Percentiles rank a stretch among this genome's conserved stretches.
Evolutionary conservation across 1,140 invertebrate genomes (phyloP).

Genomic region (Panagrolaimus sp.): DNA sequence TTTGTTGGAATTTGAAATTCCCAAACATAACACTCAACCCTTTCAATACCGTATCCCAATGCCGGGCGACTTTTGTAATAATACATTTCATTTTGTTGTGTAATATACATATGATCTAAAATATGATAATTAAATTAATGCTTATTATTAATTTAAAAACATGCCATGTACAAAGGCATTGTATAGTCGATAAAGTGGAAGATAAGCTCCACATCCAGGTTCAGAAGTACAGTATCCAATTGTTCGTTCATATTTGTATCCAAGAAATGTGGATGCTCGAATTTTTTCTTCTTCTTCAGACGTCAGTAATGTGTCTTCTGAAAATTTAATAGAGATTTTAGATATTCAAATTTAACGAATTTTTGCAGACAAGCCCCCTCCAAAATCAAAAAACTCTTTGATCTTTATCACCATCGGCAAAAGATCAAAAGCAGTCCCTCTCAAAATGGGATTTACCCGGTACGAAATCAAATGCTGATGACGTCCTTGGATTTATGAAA

Average conservation of each 20-base stretch:
- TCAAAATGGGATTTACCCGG: too few relatives aligned
- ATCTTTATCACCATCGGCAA: constrained; percentile 2
- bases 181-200: neutral
- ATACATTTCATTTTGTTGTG: neutral
- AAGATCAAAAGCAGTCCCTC: too few relatives aligned
- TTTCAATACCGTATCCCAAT: constrained; percentile 11
- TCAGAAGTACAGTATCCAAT: constrained; percentile 5
- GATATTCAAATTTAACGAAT: too few relatives aligned
- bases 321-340: too few relatives aligned
- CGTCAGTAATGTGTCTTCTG: constrained; percentile 1
- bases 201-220: constrained; percentile 5
- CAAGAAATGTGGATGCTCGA: neutral
- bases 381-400: neutral
- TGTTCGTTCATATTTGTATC: neutral
- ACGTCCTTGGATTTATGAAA: too few relatives aligned
- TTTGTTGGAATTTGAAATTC: neutral
- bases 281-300: neutral
- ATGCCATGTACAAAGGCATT: neutral
- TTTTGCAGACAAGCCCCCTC: too few relatives aligned
- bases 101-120: constrained; percentile 11
- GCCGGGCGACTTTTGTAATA: neutral
- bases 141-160: neutral
- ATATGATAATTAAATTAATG: neutral
- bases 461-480: too few relatives aligned
- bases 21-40: constrained; percentile 8